Base-by-base conservation (phyloP, 2,113 vertebrate species). In the Chauna torquata region DNA sequence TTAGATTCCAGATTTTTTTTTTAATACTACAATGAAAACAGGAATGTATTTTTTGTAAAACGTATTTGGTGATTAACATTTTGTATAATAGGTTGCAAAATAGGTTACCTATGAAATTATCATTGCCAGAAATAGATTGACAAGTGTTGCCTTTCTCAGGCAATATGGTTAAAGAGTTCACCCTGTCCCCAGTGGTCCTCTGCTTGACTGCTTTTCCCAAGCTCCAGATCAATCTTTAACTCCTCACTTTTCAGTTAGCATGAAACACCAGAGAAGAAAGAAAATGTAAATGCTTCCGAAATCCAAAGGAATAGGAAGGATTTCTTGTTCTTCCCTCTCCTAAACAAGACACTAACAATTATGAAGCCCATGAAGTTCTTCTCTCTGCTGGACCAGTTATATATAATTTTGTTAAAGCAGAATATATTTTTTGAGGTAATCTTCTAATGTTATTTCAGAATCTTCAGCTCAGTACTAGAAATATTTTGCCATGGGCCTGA, bases 141-240 rank as follows among this genome's bases (percentile, higher is more conserved):
- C 45, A 87, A 79, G 65, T 52, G 11, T 38, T 76, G 75, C 81
- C 45, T 90, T 94, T 95, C 75, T 91, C 75, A 71, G 68, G 78
- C 54, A 77, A 8, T 36, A 8, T 57, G 59, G 55, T 90, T 90
- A 88, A 94, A 94, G 74, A 40, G 58, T 92, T 80, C 70, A 44
- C 38, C 45, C 36, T 88, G 42, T 75, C 45, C 28, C 15, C 42
- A 2, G 1, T 74, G 78, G 13, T 93, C 97, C 82, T 88, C 82
- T 97, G 97, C 95, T 95, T 96, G 84, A 94, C 86, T 94, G 96
- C 92, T 91, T 97, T 97, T 97, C 94, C 94, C 96, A 96, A 95
- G 94, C 86, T 89, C 47, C 52, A 82, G 61, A 94, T 96, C 92
- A 97, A 96, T 96, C 72, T 93, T 97, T 97, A 97, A 97, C 96